These are phyloP conservation scores for Plutella xylostella DNA, from an alignment of 2,888 invertebrate species.

Conservation along the genomic window DNA sequence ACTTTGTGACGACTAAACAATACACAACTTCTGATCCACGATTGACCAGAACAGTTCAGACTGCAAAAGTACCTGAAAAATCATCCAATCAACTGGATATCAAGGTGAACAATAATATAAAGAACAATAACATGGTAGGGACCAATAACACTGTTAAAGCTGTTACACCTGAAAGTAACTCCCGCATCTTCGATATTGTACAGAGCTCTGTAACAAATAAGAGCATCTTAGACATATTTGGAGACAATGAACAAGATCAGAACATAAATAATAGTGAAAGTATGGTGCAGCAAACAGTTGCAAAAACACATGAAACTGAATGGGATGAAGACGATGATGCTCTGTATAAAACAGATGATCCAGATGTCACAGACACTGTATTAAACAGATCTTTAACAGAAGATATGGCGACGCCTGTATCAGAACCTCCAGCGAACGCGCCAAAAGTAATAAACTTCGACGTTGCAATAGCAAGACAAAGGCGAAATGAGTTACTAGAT, in stretches of 20 bases:
- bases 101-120: too few relatives aligned
- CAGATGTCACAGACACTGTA: too few relatives aligned
- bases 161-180: slow-evolving; percentile 25
- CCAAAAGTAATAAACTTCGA: slow-evolving; percentile 18
- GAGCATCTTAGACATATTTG: slow-evolving; percentile 59
- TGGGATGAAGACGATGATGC: slow-evolving; percentile 65
- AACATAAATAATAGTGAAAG: slow-evolving; percentile 25
- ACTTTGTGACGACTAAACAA: not conserved
- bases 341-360: slow-evolving; percentile 40
- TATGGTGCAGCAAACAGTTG: slow-evolving; percentile 22
- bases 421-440: not conserved
- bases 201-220: slow-evolving; percentile 47
- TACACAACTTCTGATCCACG: not conserved
- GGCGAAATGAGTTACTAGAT: slow-evolving; percentile 36
- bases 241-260: slow-evolving; percentile 23
- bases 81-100: too few relatives aligned
- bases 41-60: too few relatives aligned
- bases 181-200: slow-evolving; percentile 44
- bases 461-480: slow-evolving; percentile 30
- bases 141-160: not conserved
- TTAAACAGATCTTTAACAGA: too few relatives aligned
- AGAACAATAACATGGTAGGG: not conserved
- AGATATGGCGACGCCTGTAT: not conserved
- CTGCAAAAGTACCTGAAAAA: too few relatives aligned
- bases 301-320: slow-evolving; percentile 38